These are phyloP conservation scores for Bubo blakistoni DNA, from an alignment of 2,113 vertebrate species.

Conservation along the genomic window DNA sequence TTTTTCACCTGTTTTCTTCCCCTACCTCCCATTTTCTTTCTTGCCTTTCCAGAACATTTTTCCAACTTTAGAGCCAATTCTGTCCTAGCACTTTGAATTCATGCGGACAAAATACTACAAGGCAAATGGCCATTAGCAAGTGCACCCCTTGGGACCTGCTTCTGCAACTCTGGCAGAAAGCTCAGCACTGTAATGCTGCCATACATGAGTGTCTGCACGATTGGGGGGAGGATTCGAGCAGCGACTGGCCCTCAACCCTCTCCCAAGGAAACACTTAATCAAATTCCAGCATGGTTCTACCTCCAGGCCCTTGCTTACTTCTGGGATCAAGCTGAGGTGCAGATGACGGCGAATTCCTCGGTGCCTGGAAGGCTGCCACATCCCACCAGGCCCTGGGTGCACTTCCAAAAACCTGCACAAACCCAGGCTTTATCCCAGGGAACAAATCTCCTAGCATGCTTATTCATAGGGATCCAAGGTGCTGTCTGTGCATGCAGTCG, in stretches of 20 bases:
- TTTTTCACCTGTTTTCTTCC: background rate
- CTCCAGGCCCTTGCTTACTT: background rate
- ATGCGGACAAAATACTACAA: accelerated
- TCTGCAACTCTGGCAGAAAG: background rate
- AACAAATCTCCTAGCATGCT: background rate
- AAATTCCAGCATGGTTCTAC: background rate
- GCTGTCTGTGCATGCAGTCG: background rate
- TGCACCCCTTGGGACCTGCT: background rate
- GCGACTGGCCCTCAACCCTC: background rate
- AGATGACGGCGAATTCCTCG: background rate
- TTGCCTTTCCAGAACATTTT: background rate
- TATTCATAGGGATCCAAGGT: background rate
- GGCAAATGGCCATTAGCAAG: background rate
- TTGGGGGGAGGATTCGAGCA: background rate
- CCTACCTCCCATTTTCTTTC: background rate
- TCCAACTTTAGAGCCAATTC: background rate
- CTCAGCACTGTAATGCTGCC: background rate
- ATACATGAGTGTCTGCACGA: background rate
- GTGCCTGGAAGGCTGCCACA: background rate
- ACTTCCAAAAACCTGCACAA: background rate
- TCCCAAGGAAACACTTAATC: background rate
- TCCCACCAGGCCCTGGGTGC: background rate
- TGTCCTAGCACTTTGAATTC: background rate
- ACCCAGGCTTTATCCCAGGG: background rate
- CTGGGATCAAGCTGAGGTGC: background rate